Percentiles rank a stretch among this genome's conserved stretches.
Conservation (phyloP, 2,888 invertebrate species). For the Monochamus alternatus region DNA sequence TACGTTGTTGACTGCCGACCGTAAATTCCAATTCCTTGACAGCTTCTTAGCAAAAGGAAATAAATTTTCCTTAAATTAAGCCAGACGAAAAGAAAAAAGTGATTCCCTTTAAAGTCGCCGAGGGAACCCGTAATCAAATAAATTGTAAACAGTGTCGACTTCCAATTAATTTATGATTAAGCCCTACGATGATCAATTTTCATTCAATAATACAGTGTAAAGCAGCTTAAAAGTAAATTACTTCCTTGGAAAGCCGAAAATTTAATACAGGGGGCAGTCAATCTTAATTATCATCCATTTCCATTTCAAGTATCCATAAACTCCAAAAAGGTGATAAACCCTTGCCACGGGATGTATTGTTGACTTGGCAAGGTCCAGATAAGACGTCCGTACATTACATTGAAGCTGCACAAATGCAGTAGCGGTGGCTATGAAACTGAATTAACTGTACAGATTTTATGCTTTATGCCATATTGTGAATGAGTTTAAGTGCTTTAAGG, state of each 20-base stretch:
- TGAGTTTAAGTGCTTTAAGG: too few relatives aligned
- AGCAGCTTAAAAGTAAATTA: conserved; percentile 13
- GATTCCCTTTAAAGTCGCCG: too few relatives aligned
- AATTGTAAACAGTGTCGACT: not conserved
- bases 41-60: too few relatives aligned
- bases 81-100: too few relatives aligned
- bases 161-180: conserved; percentile 9
- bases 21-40: too few relatives aligned
- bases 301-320: not conserved
- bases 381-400: conserved; percentile 1
- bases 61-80: too few relatives aligned
- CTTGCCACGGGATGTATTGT: not conserved
- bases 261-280: conserved; percentile 24
- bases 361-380: not conserved
- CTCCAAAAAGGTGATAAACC: not conserved
- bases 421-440: too few relatives aligned
- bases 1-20: too few relatives aligned
- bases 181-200: conserved; percentile 1
- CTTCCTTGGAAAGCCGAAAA: conserved; percentile 16
- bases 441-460: too few relatives aligned
- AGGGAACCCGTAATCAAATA: not conserved
- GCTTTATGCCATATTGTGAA: too few relatives aligned
- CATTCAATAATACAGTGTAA: conserved; percentile 9
- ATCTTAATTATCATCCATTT: conserved; percentile 16
- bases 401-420: not conserved